phyloP scores from a whole-genome alignment of 1,140 invertebrate genomes.

The Aphidius ervi region DNA sequence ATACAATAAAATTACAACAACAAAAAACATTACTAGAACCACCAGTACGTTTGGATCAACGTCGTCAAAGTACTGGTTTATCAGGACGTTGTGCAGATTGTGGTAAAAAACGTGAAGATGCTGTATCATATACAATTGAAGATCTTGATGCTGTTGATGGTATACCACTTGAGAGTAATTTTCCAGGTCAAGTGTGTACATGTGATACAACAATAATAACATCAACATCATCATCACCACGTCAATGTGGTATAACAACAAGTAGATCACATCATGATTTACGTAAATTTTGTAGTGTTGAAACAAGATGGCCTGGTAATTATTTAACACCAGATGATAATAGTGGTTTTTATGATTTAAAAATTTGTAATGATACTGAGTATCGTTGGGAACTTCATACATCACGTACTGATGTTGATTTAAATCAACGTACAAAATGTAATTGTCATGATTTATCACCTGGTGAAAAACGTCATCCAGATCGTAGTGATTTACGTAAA shows the following conservation, averaged over 20 bases:
- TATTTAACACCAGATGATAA: constrained; percentile 47
- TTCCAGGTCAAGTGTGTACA: constrained; percentile 26
- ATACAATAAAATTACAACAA: constrained; percentile 12
- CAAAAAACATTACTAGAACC: constrained; percentile 18
- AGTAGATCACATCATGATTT: constrained; percentile 28
- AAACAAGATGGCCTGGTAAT: constrained; percentile 35
- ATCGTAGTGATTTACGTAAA: constrained; percentile 45
- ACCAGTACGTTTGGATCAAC: constrained; percentile 25
- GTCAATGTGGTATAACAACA: not conserved
- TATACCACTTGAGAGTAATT: constrained; percentile 36
- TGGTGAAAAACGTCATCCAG: constrained; percentile 37
- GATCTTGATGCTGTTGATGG: constrained; percentile 46
- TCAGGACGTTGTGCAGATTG: constrained; percentile 36
- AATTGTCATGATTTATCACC: constrained; percentile 42
- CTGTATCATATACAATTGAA: constrained; percentile 48
- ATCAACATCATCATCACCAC: not conserved
- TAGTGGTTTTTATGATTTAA: constrained; percentile 18
- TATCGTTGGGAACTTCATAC: constrained; percentile 48
- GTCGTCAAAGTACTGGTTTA: constrained; percentile 26
- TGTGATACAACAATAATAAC: constrained; percentile 23
- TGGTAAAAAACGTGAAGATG: constrained; percentile 37
- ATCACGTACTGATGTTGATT: constrained; percentile 44
- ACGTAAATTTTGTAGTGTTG: constrained; percentile 36
- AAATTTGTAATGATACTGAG: constrained; percentile 31
- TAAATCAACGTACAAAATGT: constrained; percentile 36